phyloP scores from a whole-genome alignment of 2,113 vertebrate genomes.

The Recurvirostra avosetta region DNA sequence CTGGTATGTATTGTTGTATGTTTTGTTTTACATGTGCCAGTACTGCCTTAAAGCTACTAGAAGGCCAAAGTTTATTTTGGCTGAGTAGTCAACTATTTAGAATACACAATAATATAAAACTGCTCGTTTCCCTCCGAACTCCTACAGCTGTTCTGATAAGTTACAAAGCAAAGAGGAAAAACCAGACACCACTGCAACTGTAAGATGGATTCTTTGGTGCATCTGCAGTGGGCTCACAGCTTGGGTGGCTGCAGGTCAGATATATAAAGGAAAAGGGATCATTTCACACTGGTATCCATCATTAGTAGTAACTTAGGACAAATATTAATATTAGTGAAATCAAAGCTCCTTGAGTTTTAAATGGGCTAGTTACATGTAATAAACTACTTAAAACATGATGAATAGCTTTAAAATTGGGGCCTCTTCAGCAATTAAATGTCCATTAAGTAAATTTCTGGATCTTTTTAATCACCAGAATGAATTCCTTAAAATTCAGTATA shows the following conservation, averaged over 20 bases:
- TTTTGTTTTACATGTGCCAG: slow-evolving; percentile 43
- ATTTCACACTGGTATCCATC: slow-evolving; percentile 41
- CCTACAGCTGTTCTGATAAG: slow-evolving; percentile 34
- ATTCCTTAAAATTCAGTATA: not conserved
- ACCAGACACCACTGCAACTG: not conserved
- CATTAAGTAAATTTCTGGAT: not conserved
- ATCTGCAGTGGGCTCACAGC: not conserved
- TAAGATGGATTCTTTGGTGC: not conserved
- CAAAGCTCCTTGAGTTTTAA: slow-evolving; percentile 50
- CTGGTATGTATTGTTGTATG: slow-evolving; percentile 50
- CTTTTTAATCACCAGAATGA: not conserved
- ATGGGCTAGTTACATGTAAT: slow-evolving; percentile 22
- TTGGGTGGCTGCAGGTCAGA: slow-evolving; percentile 45
- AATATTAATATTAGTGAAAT: slow-evolving; percentile 67
- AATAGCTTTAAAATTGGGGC: slow-evolving; percentile 27
- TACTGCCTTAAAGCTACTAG: slow-evolving; percentile 46
- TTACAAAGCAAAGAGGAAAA: not conserved
- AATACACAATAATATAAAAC: slow-evolving; percentile 19
- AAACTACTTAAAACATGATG: slow-evolving; percentile 40
- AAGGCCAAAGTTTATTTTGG: slow-evolving; percentile 49
- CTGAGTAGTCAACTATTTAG: slow-evolving; percentile 38
- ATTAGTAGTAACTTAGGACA: slow-evolving; percentile 41
- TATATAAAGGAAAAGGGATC: slow-evolving; percentile 21
- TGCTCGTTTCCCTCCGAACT: not conserved
- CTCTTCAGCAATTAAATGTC: not conserved